Evolutionary conservation across 2,113 vertebrate genomes (phyloP), one percentile per base, ranked within the genome.

Genomic region (Xiphophorus hellerii): DNA sequence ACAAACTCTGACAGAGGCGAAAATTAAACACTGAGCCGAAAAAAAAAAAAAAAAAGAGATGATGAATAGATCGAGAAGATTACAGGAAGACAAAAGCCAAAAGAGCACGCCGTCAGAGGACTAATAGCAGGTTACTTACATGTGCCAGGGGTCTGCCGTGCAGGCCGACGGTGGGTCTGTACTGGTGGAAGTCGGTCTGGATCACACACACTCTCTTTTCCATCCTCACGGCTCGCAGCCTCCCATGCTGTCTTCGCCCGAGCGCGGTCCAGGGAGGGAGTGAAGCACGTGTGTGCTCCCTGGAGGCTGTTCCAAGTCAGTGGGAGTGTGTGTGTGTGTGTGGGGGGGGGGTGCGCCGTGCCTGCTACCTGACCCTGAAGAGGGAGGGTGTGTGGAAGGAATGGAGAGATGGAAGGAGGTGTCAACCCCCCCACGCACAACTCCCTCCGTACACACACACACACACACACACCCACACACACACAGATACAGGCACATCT

Each of bases 171-270:
- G 91, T 86, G 70, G 94, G 88, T 78, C 93, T 88, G 89, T 94
- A 95, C 90, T 95, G 95, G 89, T 93, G 95, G 88, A 95, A 95
- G 88, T 95, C 93, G 70, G 95, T 95, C 87, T 95, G 93, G 92
- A 95, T 95, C 89, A 95, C 92, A 86, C 94, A 95, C 86, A 95
- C 95, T 87, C 90, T 93, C 93, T 94, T 95, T 82, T 94, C 94
- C 93, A 94, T 94, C 90, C 91, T 94, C 89, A 93, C 86, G 71
- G 82, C 81, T 83, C 74, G 35, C 84, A 66, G 79, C 64, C 71
- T 70, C 85, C 92, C 94, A 95, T 95, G 86, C 80, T 92, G 90
- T 91, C 92, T 91, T 90, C 87, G 82, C 80, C 82, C 77, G 1
- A 74, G 54, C 35, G 42, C 79, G 69, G 77, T 83, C 88, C 72